These are phyloP conservation scores for Sternotherus odoratus DNA, from an alignment of 2,797 vertebrate species.

Conservation along the genomic window DNA sequence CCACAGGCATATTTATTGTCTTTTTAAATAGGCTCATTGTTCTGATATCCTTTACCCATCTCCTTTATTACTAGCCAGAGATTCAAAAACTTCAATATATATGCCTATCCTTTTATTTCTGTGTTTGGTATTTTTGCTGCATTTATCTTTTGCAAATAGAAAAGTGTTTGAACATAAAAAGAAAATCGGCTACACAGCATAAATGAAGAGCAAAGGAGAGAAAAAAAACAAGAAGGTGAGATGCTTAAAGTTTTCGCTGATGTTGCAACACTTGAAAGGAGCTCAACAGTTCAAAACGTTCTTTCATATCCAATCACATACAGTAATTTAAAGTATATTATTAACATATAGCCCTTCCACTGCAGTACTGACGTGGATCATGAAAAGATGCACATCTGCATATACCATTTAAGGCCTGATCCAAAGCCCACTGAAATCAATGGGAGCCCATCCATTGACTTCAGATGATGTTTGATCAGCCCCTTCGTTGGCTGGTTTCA, in stretches of 20 bases:
- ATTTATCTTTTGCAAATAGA: not conserved
- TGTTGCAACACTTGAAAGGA: not conserved
- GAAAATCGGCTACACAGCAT: rapidly evolving
- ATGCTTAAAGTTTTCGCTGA: not conserved
- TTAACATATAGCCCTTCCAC: not conserved
- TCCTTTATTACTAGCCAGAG: not conserved
- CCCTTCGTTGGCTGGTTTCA: not conserved
- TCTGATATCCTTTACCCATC: not conserved
- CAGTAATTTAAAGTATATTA: not conserved
- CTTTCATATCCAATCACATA: constrained; percentile 12
- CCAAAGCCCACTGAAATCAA: not conserved
- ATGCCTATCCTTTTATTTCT: not conserved
- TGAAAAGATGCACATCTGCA: constrained; percentile 14
- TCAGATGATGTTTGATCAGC: not conserved
- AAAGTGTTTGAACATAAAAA: not conserved
- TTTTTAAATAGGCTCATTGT: not conserved
- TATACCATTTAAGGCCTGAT: not conserved
- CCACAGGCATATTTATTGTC: not conserved
- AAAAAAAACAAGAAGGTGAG: not conserved
- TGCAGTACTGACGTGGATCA: not conserved
- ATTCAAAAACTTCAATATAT: not conserved
- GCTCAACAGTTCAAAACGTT: not conserved
- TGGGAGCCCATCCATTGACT: not conserved
- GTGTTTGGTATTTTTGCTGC: not conserved
- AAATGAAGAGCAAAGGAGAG: not conserved